Evolutionary conservation across 2,113 vertebrate genomes (phyloP).

Genomic region (Lophotis ruficrista): DNA sequence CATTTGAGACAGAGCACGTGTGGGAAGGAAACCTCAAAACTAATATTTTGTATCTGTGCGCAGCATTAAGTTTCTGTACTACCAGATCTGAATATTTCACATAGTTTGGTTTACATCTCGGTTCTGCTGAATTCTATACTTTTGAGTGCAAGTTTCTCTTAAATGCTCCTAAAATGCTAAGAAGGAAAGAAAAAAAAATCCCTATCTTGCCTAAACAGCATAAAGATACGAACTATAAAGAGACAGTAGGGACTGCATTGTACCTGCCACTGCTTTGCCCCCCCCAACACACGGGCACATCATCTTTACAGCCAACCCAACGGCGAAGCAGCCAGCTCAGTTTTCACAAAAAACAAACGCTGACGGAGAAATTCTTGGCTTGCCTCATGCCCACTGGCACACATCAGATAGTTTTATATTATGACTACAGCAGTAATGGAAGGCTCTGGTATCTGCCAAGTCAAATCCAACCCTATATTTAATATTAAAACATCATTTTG

Average conservation of each 20-base stretch:
- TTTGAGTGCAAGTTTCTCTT: not conserved
- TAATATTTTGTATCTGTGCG: not conserved
- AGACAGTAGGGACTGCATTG: not conserved
- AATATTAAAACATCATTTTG: conserved; percentile 58
- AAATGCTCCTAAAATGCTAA: not conserved
- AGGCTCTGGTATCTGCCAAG: conserved; percentile 51
- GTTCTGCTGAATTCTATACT: not conserved
- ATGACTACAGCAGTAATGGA: conserved; percentile 41
- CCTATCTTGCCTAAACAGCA: not conserved
- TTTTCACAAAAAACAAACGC: conserved; percentile 38
- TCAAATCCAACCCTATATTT: conserved; percentile 36
- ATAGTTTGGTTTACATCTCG: not conserved
- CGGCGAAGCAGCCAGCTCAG: not conserved
- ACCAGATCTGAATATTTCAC: conserved; percentile 17
- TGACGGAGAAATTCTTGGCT: conserved; percentile 35
- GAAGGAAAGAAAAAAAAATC: too few relatives aligned
- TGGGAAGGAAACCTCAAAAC: not conserved
- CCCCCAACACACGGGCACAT: not conserved
- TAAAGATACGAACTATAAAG: not conserved
- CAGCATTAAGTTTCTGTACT: not conserved
- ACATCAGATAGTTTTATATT: conserved; percentile 34
- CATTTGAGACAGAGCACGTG: fast-evolving
- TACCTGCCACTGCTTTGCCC: not conserved
- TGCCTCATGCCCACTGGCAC: conserved; percentile 7
- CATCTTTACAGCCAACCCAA: not conserved